These are phyloP conservation scores for Peromyscus leucopus DNA, from an alignment of 2,113 vertebrate genomes.

Conservation along the genomic window DNA sequence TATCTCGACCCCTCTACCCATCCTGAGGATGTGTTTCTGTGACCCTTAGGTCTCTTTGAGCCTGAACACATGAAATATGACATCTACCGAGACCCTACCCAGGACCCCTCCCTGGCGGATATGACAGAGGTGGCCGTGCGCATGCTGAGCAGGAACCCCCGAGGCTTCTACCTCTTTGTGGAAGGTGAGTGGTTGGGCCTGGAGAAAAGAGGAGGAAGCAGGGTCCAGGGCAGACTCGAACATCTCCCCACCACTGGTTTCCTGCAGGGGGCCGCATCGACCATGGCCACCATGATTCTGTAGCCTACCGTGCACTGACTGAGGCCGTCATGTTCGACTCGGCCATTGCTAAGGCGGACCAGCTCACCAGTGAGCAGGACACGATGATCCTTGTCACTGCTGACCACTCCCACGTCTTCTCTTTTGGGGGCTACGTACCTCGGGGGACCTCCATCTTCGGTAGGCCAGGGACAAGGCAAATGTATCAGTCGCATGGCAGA, in stretches of 20 bases:
- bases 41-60: slow-evolving; percentile 86
- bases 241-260: neutral
- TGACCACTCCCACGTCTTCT: slow-evolving; percentile 96
- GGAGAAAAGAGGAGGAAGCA: fast-evolving
- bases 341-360: slow-evolving; percentile 85
- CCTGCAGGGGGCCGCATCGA: slow-evolving; percentile 94
- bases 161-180: slow-evolving; percentile 96
- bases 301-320: slow-evolving; percentile 88
- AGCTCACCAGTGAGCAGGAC: slow-evolving; percentile 90
- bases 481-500: neutral
- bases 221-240: fast-evolving
- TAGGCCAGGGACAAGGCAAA: slow-evolving; percentile 75
- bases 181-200: slow-evolving; percentile 89
- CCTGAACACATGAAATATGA: slow-evolving; percentile 94
- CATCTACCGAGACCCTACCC: slow-evolving; percentile 85
- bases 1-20: neutral
- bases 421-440: slow-evolving; percentile 91
- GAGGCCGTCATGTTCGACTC: slow-evolving; percentile 93
- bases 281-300: slow-evolving; percentile 90
- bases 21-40: neutral
- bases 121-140: slow-evolving; percentile 95
- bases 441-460: slow-evolving; percentile 93
- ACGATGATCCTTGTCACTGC: slow-evolving; percentile 93
- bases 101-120: slow-evolving; percentile 93
- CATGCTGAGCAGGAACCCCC: slow-evolving; percentile 93